A percentile compares a stretch with the other conserved stretches of the same genome.
These are phyloP conservation scores for Oreotrochilus melanogaster DNA, from an alignment of 2,113 vertebrate genomes.

Conservation along the genomic window DNA sequence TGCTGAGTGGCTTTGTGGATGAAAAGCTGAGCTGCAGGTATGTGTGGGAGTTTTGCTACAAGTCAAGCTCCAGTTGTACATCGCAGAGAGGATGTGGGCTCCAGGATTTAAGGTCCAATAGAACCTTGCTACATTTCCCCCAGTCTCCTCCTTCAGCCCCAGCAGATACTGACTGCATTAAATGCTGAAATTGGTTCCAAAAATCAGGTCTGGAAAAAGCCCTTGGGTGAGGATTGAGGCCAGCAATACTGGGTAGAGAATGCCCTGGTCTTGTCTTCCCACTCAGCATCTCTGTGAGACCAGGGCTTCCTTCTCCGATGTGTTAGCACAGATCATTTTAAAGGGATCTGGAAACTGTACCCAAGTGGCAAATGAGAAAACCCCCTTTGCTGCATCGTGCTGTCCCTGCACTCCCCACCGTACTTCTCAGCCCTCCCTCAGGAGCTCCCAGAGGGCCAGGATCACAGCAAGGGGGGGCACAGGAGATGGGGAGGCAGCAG, in stretches of 20 bases:
- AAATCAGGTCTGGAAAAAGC: background rate
- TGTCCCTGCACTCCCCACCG: background rate
- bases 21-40: background rate
- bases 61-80: rapidly evolving
- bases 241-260: background rate
- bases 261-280: rapidly evolving
- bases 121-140: rapidly evolving
- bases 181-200: background rate
- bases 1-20: rapidly evolving
- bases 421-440: background rate
- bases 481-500: background rate
- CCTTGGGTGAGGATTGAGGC: background rate
- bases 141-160: background rate
- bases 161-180: background rate
- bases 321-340: background rate
- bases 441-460: background rate
- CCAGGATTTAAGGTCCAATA: background rate
- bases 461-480: rapidly evolving
- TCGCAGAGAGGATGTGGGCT: rapidly evolving
- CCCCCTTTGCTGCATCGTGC: rapidly evolving
- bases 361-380: background rate
- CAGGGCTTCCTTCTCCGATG: background rate
- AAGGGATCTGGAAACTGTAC: background rate
- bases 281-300: background rate
- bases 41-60: rapidly evolving